Conservation (phyloP, 1,140 invertebrate genomes). For the Augochlora pura region DNA sequence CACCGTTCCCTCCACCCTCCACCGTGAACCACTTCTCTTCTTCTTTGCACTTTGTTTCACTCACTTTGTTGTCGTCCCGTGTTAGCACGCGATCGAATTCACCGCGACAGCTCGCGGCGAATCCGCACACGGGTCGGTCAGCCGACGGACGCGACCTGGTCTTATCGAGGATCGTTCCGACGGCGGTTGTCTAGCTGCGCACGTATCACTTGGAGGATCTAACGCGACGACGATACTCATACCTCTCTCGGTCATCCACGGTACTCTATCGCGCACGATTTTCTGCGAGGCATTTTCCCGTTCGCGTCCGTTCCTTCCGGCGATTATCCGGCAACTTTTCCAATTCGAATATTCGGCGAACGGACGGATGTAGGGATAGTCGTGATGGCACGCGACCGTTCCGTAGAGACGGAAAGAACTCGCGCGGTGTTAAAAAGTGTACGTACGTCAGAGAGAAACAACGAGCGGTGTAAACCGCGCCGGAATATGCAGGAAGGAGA, state of each 20-base stretch:
- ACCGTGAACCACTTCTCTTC: slow-evolving; percentile 65
- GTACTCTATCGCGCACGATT: not conserved
- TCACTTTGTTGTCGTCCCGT: slow-evolving; percentile 7
- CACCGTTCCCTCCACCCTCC: slow-evolving; percentile 72
- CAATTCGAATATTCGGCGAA: no score
- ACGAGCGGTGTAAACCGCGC: slow-evolving; percentile 32
- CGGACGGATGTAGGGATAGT: no score
- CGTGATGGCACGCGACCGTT: no score
- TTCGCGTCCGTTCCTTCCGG: not conserved
- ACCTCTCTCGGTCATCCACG: slow-evolving; percentile 19
- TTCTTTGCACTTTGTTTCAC: slow-evolving; percentile 43
- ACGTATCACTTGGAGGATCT: not conserved
- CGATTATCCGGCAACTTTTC: no score
- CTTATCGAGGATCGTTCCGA: slow-evolving; percentile 26
- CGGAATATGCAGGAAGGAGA: slow-evolving; percentile 47
- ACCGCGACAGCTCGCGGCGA: not conserved
- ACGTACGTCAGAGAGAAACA: slow-evolving; percentile 7
- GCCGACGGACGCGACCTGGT: slow-evolving; percentile 24
- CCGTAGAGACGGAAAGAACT: no score
- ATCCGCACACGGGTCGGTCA: not conserved
- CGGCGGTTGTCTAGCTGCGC: slow-evolving; percentile 19
- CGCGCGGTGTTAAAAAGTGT: not conserved
- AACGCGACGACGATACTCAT: slow-evolving; percentile 8
- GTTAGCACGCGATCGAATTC: not conserved
- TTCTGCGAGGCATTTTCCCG: slow-evolving; percentile 7